Evolutionary conservation across 2,888 invertebrate species (phyloP), one percentile per base, ranked within the genome.

Genomic region (Lepidocyrtoides sp.): DNA sequence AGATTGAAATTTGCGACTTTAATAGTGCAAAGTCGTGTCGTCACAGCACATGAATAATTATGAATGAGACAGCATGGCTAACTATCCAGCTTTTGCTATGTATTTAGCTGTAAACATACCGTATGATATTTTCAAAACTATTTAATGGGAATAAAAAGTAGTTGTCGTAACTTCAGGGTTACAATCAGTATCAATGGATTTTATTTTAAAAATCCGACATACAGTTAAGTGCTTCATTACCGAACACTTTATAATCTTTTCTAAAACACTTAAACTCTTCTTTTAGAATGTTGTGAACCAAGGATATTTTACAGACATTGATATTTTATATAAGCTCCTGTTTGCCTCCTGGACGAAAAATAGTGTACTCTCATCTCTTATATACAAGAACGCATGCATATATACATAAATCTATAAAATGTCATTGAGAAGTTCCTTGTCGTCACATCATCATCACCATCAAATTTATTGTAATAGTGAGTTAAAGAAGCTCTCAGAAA

Each of bases 1-100:
- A n/a, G 7, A 29, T n/a, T 44, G 20, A 81, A 81, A 60, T 82
- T 51, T 26, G 51, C 5, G 69, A 83, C 48, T 66, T 75, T 44
- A 83, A 66, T 51, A 83, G 66, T 66, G 83, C 57, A 82, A 57
- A 82, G 54, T 79, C 79, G 41, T 79, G 82, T 82, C 20, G 57
- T 41, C 82, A 82, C 63, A 48, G 44, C 48, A 48, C 75, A 75
- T 75, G 75, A 75, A 48, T 75, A 75, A 75, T 75, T 48, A 48
- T 75, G 75, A 75, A 48, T 75, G 75, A 75, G 48, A 26, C 41
- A 69, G 26, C 20, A 32, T 23, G 26, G 44, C 44, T 75, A 10
- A 7, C 41, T 36, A 36, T 2, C 7, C 7, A 36, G 36, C 36
- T 36, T 20, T 17, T 54, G 3, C 54, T 17, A 17, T 12, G 3